Conservation (phyloP, 2,888 invertebrate genomes). For the Tetragnatha montana region DNA sequence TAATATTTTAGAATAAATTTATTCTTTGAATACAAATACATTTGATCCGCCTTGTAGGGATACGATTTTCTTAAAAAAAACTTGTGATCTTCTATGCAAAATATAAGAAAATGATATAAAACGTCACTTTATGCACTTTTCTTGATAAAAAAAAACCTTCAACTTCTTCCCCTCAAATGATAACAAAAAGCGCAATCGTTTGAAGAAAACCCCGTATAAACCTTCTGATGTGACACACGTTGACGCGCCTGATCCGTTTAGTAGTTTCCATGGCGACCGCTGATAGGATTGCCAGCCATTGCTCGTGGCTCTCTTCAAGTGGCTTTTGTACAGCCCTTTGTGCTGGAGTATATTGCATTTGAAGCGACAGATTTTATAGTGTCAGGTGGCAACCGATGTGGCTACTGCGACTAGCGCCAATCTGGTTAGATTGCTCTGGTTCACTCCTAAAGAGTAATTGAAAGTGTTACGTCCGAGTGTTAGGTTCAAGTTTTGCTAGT, state of each 20-base stretch:
- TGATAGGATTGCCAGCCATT: slow-evolving; percentile 60
- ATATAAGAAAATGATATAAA: no score
- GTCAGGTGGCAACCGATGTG: slow-evolving; percentile 45
- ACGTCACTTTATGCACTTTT: no score
- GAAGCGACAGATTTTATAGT: slow-evolving; percentile 66
- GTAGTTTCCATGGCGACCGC: slow-evolving; percentile 55
- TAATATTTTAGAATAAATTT: no score
- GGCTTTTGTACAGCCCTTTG: slow-evolving; percentile 56
- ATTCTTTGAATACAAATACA: no score
- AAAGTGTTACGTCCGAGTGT: no score
- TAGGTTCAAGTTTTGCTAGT: no score
- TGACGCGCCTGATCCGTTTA: slow-evolving; percentile 63
- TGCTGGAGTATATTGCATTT: slow-evolving; percentile 66
- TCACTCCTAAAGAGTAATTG: no score
- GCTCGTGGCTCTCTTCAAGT: slow-evolving; percentile 39
- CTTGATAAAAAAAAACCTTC: neutral
- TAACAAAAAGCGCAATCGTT: slow-evolving; percentile 17
- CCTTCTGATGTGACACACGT: slow-evolving; percentile 64
- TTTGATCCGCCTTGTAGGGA: no score
- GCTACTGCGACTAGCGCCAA: no score
- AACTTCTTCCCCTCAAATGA: neutral
- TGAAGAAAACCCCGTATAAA: slow-evolving; percentile 25
- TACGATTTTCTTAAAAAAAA: no score
- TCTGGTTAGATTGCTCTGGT: no score
- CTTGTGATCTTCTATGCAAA: no score